These are phyloP conservation scores for Cecidostiba fungosa DNA, from an alignment of 2,888 invertebrate species.

Conservation along the genomic window DNA sequence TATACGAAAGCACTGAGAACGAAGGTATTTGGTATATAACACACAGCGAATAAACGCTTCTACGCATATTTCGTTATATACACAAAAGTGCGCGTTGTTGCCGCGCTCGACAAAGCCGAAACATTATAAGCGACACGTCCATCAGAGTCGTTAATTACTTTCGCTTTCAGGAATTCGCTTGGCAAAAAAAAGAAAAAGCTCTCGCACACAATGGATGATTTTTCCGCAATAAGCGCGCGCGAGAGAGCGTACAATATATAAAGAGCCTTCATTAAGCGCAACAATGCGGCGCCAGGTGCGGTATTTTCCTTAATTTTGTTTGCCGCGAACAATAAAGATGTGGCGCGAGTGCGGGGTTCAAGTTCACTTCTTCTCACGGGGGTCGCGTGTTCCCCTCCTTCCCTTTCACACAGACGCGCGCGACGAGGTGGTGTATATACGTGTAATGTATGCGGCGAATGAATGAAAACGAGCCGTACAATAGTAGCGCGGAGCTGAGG, in stretches of 20 bases:
- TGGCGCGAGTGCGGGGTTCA: slow-evolving; percentile 13
- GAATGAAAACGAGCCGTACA: slow-evolving; percentile 32
- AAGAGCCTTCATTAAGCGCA: slow-evolving; percentile 44
- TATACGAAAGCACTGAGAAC: too few species aligned
- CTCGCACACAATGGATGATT: slow-evolving; percentile 17
- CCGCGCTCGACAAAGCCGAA: background rate
- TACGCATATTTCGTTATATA: background rate
- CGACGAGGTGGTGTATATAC: background rate
- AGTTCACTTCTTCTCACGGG: slow-evolving; percentile 45
- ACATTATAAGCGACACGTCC: slow-evolving; percentile 30
- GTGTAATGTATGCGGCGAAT: slow-evolving; percentile 10
- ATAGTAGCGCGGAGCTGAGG: background rate
- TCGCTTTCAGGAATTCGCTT: slow-evolving; percentile 28
- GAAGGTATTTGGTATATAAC: too few species aligned
- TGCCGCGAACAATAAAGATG: slow-evolving; percentile 38
- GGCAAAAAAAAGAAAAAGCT: slow-evolving; percentile 8
- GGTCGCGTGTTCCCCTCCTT: background rate
- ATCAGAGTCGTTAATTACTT: slow-evolving; percentile 52
- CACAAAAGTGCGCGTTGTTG: background rate
- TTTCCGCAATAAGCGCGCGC: slow-evolving; percentile 37
- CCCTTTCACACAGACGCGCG: background rate
- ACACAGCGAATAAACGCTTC: background rate
- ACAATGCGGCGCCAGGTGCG: slow-evolving; percentile 53
- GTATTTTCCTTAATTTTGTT: slow-evolving; percentile 58
- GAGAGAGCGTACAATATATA: background rate